Conservation (phyloP, 2,113 vertebrate species). For the Phaethon lepturus region DNA sequence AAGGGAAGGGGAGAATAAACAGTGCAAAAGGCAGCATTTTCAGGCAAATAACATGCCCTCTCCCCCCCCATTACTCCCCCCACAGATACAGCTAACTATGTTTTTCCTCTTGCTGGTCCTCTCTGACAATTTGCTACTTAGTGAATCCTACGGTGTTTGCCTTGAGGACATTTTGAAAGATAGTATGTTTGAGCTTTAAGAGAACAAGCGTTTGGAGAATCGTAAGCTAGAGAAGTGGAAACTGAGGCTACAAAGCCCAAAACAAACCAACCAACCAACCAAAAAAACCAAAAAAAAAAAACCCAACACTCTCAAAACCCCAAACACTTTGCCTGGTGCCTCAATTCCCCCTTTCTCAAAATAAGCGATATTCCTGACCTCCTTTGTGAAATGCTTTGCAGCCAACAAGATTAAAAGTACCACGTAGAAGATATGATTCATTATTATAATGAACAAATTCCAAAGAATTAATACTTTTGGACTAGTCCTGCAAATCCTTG, state of each 20-base stretch:
- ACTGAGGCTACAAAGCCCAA: too few species aligned
- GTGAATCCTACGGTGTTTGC: neutral
- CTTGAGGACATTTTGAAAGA: neutral
- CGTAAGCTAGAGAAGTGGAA: neutral
- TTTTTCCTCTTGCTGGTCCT: neutral
- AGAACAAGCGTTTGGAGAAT: neutral
- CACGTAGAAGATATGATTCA: neutral
- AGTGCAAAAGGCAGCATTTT: neutral
- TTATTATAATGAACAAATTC: neutral
- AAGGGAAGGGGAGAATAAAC: neutral
- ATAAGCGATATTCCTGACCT: neutral
- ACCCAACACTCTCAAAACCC: too few species aligned
- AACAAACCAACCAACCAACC: fast-evolving
- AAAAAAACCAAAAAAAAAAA: neutral
- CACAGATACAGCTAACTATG: too few species aligned
- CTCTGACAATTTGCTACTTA: neutral
- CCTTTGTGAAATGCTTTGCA: neutral
- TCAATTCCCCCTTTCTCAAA: neutral
- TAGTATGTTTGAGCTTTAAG: neutral
- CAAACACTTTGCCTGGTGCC: neutral
- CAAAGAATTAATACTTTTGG: neutral
- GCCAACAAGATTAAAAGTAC: neutral
- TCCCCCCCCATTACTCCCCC: neutral
- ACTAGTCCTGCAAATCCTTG: neutral
- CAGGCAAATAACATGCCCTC: neutral